Evolutionary conservation across 1,140 invertebrate species (phyloP).

Genomic region (Drosophila persimilis): DNA sequence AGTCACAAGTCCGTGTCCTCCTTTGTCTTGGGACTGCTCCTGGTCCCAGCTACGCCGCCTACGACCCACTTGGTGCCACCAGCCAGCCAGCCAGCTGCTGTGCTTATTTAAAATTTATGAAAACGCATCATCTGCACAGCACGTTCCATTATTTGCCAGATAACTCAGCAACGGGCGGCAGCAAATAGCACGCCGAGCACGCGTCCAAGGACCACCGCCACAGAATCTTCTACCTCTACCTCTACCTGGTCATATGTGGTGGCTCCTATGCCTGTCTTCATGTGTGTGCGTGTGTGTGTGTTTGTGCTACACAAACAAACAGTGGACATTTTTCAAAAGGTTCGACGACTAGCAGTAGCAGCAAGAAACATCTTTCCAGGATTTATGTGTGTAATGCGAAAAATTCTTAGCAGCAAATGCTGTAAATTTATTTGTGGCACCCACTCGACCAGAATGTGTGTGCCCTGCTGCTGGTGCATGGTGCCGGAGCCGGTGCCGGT

Average conservation of each 20-base stretch:
- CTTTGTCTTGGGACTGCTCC: slow-evolving; percentile 4
- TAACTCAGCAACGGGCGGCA: slow-evolving; percentile 75
- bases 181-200: slow-evolving; percentile 63
- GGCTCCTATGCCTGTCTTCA: slow-evolving; percentile 1
- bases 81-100: slow-evolving; percentile 36
- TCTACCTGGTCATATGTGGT: slow-evolving; percentile 43
- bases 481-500: background rate
- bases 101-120: slow-evolving; percentile 81
- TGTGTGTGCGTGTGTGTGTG: slow-evolving; percentile 10
- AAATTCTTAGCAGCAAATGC: slow-evolving; percentile 70
- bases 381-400: slow-evolving; percentile 77
- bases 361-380: slow-evolving; percentile 57
- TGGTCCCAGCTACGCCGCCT: slow-evolving; percentile 4
- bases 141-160: slow-evolving; percentile 80
- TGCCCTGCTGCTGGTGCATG: background rate
- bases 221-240: slow-evolving; percentile 4
- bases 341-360: slow-evolving; percentile 50
- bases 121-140: slow-evolving; percentile 81
- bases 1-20: slow-evolving; percentile 39
- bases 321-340: slow-evolving; percentile 75
- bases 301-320: slow-evolving; percentile 51
- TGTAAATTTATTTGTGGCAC: slow-evolving; percentile 72
- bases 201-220: slow-evolving; percentile 60
- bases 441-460: slow-evolving; percentile 9
- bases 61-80: background rate